A percentile compares a stretch with the other conserved stretches of the same genome.
Evolutionary conservation across 2,113 vertebrate genomes (phyloP).

Genomic region (Martes martes): DNA sequence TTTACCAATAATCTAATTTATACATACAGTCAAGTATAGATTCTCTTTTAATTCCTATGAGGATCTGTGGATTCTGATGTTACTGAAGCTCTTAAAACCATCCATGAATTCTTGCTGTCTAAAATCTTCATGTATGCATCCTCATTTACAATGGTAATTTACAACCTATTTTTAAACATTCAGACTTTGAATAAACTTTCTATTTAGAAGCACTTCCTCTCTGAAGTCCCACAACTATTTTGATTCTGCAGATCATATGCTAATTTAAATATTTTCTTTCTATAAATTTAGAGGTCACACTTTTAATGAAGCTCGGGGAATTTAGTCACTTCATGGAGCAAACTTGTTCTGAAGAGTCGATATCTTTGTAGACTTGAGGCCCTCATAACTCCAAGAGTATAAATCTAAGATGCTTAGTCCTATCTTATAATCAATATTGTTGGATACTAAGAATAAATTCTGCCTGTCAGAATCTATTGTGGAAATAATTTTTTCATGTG

Average conservation of each 20-base stretch:
- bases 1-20: slow-evolving; percentile 7
- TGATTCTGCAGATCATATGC: background rate
- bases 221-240: slow-evolving; percentile 28
- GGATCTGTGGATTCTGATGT: background rate
- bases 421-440: background rate
- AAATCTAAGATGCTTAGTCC: background rate
- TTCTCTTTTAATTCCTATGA: background rate
- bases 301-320: slow-evolving; percentile 3
- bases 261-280: slow-evolving; percentile 29
- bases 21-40: background rate
- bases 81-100: background rate
- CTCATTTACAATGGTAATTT: slow-evolving; percentile 56
- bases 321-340: background rate
- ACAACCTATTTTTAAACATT: slow-evolving; percentile 46
- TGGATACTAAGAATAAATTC: background rate
- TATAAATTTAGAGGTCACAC: slow-evolving; percentile 37
- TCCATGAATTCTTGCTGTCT: background rate
- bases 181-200: slow-evolving; percentile 38
- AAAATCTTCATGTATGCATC: background rate
- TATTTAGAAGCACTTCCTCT: slow-evolving; percentile 43
- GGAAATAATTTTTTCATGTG: background rate
- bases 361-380: background rate
- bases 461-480: background rate
- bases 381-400: background rate
- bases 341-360: background rate